These are phyloP conservation scores for Hirundichthys speculiger DNA, from an alignment of 2,113 vertebrate genomes.

Conservation along the genomic window DNA sequence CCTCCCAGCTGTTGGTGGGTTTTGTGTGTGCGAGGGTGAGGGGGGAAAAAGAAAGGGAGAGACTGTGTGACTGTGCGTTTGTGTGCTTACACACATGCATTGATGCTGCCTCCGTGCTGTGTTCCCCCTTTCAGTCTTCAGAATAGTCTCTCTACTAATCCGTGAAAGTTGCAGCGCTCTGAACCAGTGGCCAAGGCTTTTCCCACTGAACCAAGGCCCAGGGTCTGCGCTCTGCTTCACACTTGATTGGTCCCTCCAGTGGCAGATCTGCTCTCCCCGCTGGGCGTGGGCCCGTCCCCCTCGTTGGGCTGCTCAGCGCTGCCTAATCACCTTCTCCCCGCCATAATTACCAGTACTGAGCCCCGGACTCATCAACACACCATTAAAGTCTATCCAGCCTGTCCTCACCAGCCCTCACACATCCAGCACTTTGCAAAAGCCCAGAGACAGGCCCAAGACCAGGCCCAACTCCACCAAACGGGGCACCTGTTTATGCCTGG, in stretches of 20 bases:
- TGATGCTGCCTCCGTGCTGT: constrained; percentile 98
- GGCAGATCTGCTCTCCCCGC: constrained; percentile 93
- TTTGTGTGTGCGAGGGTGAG: constrained; percentile 63
- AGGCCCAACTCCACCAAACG: constrained; percentile 55
- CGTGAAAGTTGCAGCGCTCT: constrained; percentile 98
- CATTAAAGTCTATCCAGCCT: constrained; percentile 64
- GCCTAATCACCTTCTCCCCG: constrained; percentile 92
- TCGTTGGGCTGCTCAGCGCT: constrained; percentile 87
- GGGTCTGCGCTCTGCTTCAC: constrained; percentile 95
- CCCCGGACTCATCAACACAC: constrained; percentile 74
- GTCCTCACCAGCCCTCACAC: constrained; percentile 60
- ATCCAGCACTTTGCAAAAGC: constrained; percentile 50
- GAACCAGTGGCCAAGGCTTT: constrained; percentile 95
- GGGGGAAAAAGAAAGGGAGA: constrained; percentile 36
- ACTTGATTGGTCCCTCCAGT: constrained; percentile 96
- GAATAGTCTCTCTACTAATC: constrained; percentile 99
- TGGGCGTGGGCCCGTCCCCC: constrained; percentile 91
- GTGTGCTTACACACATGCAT: constrained; percentile 83
- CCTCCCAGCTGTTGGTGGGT: constrained; percentile 97
- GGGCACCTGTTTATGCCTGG: constrained; percentile 63
- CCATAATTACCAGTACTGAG: constrained; percentile 87
- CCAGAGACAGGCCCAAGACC: constrained; percentile 54
- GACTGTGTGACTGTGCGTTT: constrained; percentile 65
- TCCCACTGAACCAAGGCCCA: constrained; percentile 95
- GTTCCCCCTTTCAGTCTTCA: constrained; percentile 92